Evolutionary conservation across 2,888 invertebrate genomes (phyloP).

Genomic region (Norana najaformis): DNA sequence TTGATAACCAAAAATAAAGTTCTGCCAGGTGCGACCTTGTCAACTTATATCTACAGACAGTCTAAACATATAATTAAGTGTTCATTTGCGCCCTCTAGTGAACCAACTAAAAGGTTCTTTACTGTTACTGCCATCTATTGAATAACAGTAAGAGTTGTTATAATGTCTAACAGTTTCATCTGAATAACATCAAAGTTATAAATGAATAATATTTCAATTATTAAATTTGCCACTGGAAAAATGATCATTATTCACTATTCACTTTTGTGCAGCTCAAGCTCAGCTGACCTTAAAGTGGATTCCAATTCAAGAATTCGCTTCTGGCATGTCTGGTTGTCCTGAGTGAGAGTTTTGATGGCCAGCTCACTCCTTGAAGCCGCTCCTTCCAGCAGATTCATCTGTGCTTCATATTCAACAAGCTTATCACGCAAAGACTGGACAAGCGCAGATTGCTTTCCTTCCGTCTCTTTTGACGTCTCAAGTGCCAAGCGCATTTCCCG

Average conservation of each 20-base stretch:
- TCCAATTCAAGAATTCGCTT: constrained; percentile 59
- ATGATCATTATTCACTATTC: not conserved
- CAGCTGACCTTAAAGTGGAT: constrained; percentile 52
- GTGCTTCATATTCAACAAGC: constrained; percentile 53
- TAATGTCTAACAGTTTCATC: no score
- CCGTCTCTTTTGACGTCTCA: constrained; percentile 55
- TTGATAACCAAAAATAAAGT: no score
- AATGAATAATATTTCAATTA: no score
- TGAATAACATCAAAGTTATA: no score
- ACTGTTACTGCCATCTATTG: no score
- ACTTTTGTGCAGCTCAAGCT: not conserved
- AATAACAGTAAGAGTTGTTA: no score
- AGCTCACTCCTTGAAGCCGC: constrained; percentile 56
- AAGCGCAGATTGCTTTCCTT: constrained; percentile 50
- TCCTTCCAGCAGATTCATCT: constrained; percentile 40
- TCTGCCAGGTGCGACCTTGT: no score
- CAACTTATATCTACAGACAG: no score
- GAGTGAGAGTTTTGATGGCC: constrained; percentile 55
- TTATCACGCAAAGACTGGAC: constrained; percentile 52
- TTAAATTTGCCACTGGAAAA: no score
- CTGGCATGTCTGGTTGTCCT: constrained; percentile 53
- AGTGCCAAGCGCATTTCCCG: constrained; percentile 52
- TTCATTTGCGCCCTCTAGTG: no score
- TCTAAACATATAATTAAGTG: no score
- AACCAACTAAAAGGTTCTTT: no score